Conservation (phyloP, 2,888 invertebrate genomes). For the Balanococcus diminutus region DNA sequence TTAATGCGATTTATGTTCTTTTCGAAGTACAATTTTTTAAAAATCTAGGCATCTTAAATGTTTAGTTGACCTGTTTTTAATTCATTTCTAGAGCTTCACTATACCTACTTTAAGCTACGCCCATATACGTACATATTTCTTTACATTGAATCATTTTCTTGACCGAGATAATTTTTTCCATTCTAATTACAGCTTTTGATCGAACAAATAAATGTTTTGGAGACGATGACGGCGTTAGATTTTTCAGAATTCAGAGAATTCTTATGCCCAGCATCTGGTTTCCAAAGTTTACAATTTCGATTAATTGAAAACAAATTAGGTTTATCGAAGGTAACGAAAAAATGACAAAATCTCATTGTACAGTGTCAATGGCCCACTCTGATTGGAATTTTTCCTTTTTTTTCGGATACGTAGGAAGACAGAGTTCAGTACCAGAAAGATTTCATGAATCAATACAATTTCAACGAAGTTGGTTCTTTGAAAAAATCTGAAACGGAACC, state of each 20-base stretch:
- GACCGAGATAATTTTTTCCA: not conserved
- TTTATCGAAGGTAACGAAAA: slow-evolving; percentile 65
- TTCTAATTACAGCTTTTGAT: slow-evolving; percentile 77
- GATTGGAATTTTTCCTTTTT: not conserved
- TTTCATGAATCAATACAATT: slow-evolving; percentile 83
- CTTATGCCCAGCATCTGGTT: slow-evolving; percentile 94
- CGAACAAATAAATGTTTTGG: slow-evolving; percentile 95
- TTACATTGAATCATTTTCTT: not conserved
- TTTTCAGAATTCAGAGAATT: slow-evolving; percentile 97
- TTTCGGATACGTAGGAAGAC: slow-evolving; percentile 68
- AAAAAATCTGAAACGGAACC: slow-evolving; percentile 80
- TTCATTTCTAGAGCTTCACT: slow-evolving; percentile 38
- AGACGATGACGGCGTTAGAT: slow-evolving; percentile 98
- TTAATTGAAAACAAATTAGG: slow-evolving; percentile 92
- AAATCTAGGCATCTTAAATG: slow-evolving; percentile 25
- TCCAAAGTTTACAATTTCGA: slow-evolving; percentile 96
- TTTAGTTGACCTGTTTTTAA: slow-evolving; percentile 33
- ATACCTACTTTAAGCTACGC: not conserved
- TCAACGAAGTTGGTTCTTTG: slow-evolving; percentile 69
- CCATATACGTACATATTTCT: not conserved
- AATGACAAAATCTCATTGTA: not conserved
- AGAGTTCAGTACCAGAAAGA: slow-evolving; percentile 93
- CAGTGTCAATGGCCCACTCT: not conserved
- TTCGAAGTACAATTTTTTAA: not conserved
- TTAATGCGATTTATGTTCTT: slow-evolving; percentile 25